phyloP scores from a whole-genome alignment of 2,888 invertebrate genomes.

The Parascotia fuliginaria region DNA sequence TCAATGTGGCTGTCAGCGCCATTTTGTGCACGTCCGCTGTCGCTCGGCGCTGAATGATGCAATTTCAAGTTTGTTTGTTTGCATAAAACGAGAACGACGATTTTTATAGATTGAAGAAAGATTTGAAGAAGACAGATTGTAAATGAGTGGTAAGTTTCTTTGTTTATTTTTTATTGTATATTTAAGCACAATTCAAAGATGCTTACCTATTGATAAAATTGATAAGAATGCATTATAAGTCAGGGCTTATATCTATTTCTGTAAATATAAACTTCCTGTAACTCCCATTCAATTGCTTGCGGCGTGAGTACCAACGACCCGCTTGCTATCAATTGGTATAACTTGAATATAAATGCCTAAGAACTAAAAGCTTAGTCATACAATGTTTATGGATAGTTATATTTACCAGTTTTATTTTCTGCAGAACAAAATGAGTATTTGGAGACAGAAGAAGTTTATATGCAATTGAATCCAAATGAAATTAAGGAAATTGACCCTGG shows the following conservation, averaged over 20 bases:
- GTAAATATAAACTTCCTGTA: constrained; percentile 25
- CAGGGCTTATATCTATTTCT: constrained; percentile 1
- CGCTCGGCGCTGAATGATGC: constrained; percentile 70
- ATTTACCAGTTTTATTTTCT: constrained; percentile 56
- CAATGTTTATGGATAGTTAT: constrained; percentile 13
- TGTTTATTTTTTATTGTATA: constrained; percentile 9
- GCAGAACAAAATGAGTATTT: constrained; percentile 63
- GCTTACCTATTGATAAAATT: too few relatives aligned
- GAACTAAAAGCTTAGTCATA: constrained; percentile 10
- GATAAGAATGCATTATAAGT: background rate
- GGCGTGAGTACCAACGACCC: constrained; percentile 20
- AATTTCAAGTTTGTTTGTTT: constrained; percentile 58
- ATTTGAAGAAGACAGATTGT: constrained; percentile 26
- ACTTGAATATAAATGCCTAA: constrained; percentile 17
- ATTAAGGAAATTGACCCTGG: constrained; percentile 59
- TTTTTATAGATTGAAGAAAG: constrained; percentile 5
- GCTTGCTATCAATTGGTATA: constrained; percentile 25
- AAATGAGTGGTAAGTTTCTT: constrained; percentile 44
- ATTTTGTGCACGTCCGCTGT: constrained; percentile 73
- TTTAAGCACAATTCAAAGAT: constrained; percentile 3
- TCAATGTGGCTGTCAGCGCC: constrained; percentile 71
- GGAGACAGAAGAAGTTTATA: constrained; percentile 63
- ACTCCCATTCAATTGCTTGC: constrained; percentile 19
- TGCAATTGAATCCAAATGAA: constrained; percentile 63
- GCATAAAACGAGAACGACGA: constrained; percentile 24